Evolutionary conservation across 2,113 vertebrate species (phyloP).

Genomic region (Taurulus bubalis): DNA sequence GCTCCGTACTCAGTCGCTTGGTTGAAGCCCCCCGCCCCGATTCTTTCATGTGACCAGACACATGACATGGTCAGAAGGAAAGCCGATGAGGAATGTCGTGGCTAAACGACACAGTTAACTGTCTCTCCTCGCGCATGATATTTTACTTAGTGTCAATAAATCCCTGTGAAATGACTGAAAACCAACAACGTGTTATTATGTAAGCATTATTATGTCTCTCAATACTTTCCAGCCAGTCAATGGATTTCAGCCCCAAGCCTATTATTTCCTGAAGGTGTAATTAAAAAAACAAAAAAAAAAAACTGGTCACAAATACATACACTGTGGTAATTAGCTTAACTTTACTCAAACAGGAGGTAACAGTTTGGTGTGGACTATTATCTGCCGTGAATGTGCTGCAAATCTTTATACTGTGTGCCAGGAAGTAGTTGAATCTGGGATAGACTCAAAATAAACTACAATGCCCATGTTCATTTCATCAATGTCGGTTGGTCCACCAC

Average conservation of each 20-base stretch:
- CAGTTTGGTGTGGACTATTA: background rate
- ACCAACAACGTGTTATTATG: background rate
- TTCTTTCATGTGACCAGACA: conserved; percentile 21
- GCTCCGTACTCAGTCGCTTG: background rate
- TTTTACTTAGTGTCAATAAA: background rate
- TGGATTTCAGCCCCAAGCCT: background rate
- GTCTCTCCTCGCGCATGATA: background rate
- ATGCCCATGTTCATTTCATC: background rate
- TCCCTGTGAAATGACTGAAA: background rate
- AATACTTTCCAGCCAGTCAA: background rate
- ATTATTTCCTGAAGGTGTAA: background rate
- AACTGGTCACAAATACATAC: background rate
- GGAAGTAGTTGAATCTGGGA: background rate
- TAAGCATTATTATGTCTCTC: background rate
- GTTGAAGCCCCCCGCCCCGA: background rate
- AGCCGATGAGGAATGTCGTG: conserved; percentile 55
- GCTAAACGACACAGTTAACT: background rate
- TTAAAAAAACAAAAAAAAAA: background rate
- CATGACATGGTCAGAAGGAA: conserved; percentile 34
- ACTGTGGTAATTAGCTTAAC: background rate
- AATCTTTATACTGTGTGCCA: background rate
- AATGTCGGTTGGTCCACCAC: background rate
- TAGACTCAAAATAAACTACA: background rate
- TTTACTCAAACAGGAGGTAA: background rate
- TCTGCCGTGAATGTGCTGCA: background rate